A percentile compares a stretch with the other conserved stretches of the same genome.
These are phyloP conservation scores for Allolobophora icterica DNA, from an alignment of 2,888 invertebrate species.

Conservation along the genomic window DNA sequence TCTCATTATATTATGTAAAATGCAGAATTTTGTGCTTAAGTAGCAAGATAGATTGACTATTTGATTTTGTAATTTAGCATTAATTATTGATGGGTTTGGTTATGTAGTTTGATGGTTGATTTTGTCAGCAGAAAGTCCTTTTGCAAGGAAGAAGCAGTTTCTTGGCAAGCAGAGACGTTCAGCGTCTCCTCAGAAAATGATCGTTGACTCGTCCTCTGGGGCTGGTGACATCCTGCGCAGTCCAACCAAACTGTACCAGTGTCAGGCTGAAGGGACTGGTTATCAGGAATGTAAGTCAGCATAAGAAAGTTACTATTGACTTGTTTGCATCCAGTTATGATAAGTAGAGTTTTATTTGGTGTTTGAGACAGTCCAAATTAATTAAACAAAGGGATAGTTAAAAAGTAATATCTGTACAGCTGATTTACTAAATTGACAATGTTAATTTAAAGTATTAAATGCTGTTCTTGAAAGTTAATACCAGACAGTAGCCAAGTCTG, in stretches of 20 bases:
- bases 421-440: too few species aligned
- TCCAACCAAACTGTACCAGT: not conserved
- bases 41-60: too few species aligned
- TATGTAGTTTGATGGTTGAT: not conserved
- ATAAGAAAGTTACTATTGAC: too few species aligned
- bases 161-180: not conserved
- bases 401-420: too few species aligned
- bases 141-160: not conserved
- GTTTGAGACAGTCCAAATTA: too few species aligned
- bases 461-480: too few species aligned
- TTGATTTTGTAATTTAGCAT: too few species aligned
- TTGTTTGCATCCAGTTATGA: too few species aligned
- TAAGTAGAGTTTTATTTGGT: too few species aligned
- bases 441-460: too few species aligned
- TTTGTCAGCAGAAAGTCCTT: conserved; percentile 9
- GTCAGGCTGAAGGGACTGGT: not conserved
- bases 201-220: not conserved
- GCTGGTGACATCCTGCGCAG: not conserved
- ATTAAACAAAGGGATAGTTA: too few species aligned
- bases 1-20: not conserved
- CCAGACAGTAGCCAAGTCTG: too few species aligned
- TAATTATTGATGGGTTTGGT: not conserved
- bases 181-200: not conserved
- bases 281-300: not conserved
- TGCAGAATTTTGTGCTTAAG: not conserved